Evolutionary conservation across 2,797 vertebrate genomes (phyloP).

Genomic region (Pseudochromis fuscus): DNA sequence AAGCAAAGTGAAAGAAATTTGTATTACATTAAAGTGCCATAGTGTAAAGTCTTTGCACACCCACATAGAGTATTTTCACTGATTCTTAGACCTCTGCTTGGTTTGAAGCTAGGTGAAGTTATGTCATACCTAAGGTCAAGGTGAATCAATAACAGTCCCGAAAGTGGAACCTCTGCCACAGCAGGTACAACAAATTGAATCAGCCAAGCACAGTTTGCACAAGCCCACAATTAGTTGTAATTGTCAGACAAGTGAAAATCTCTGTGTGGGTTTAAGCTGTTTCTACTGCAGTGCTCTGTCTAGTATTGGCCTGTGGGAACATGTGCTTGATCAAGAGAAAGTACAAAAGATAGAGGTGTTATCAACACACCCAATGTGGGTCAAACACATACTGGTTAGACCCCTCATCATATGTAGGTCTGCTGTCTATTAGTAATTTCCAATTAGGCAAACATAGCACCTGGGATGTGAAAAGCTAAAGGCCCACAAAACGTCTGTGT

Average conservation of each 20-base stretch:
- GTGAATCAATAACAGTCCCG: conserved; percentile 11
- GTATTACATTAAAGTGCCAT: background rate
- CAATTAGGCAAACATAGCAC: background rate
- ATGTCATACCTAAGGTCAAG: background rate
- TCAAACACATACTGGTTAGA: background rate
- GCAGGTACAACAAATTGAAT: too few species aligned
- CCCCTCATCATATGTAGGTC: background rate
- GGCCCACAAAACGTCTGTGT: background rate
- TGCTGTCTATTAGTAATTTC: background rate
- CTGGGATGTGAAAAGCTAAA: background rate
- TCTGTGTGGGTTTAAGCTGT: background rate
- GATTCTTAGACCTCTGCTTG: background rate
- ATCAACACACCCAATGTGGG: background rate
- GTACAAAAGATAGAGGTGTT: background rate
- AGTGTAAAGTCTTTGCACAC: background rate
- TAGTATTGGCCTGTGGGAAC: background rate
- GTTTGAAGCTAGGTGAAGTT: too few species aligned
- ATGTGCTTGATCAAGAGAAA: background rate
- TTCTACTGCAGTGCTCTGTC: background rate
- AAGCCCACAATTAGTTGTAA: too few species aligned
- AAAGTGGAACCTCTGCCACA: too few species aligned
- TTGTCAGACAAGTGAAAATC: conserved; percentile 1
- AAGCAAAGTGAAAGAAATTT: background rate
- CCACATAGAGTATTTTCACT: background rate
- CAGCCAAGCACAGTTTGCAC: too few species aligned